Evolutionary conservation across 2,888 invertebrate species (phyloP).

Genomic region (Lepidonotus clava): DNA sequence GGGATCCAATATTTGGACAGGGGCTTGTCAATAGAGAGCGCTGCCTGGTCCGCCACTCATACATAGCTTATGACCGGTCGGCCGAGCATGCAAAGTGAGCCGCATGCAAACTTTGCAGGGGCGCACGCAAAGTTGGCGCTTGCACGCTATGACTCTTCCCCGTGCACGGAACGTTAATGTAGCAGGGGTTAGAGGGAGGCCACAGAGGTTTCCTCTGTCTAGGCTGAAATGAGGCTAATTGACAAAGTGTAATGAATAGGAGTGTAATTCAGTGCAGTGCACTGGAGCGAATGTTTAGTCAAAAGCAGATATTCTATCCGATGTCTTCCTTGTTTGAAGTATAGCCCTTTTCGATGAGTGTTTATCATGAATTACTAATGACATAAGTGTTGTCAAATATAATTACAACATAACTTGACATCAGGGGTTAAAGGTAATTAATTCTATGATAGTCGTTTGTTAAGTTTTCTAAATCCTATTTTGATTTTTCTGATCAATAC

Average conservation of each 20-base stretch:
- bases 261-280: too few relatives aligned
- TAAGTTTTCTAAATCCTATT: not conserved
- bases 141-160: not conserved
- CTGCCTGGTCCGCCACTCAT: not conserved
- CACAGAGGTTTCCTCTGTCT: too few relatives aligned
- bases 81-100: not conserved
- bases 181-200: not conserved
- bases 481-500: not conserved
- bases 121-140: not conserved
- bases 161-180: not conserved
- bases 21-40: not conserved
- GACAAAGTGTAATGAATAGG: too few relatives aligned
- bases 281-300: too few relatives aligned
- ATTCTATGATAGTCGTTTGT: not conserved
- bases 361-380: too few relatives aligned
- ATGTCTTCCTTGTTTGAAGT: too few relatives aligned
- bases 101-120: constrained; percentile 5
- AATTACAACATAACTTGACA: too few relatives aligned
- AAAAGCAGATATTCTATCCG: too few relatives aligned
- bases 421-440: not conserved
- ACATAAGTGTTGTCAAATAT: too few relatives aligned
- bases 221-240: too few relatives aligned
- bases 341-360: too few relatives aligned
- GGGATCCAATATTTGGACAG: constrained; percentile 17
- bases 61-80: not conserved